Percentiles rank a stretch among this genome's conserved stretches.
These are phyloP conservation scores for Malurus cyaneus DNA, from an alignment of 2,113 vertebrate species.

Conservation along the genomic window DNA sequence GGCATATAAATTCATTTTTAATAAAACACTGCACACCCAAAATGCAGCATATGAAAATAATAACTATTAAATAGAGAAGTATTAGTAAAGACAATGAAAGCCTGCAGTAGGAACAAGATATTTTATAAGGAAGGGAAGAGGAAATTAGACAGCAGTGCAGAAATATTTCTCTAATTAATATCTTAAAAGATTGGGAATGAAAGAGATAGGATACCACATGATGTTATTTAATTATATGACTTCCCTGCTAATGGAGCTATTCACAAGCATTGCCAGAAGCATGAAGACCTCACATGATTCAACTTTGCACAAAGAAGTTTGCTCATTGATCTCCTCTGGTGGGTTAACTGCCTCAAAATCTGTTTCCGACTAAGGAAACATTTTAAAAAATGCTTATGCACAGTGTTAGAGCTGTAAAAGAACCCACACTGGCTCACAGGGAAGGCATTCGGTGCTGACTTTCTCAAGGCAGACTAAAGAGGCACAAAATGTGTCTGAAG, in stretches of 20 bases:
- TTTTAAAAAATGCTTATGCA: neutral
- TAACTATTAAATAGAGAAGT: neutral
- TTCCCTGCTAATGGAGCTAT: conserved; percentile 54
- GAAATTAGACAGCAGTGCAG: conserved; percentile 6
- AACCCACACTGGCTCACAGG: neutral
- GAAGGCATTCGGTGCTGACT: neutral
- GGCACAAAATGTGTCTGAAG: neutral
- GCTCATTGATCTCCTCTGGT: conserved; percentile 64
- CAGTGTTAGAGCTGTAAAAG: neutral
- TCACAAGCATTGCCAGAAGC: conserved; percentile 53
- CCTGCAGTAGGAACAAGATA: neutral
- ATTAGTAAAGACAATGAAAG: conserved; percentile 16
- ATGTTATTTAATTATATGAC: conserved; percentile 50
- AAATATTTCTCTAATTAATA: conserved; percentile 61
- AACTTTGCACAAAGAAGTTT: conserved; percentile 15
- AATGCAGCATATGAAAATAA: neutral
- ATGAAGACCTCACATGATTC: conserved; percentile 50
- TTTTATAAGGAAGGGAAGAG: conserved; percentile 15
- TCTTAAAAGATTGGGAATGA: conserved; percentile 41
- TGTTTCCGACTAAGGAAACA: conserved; percentile 30
- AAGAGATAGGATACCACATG: conserved; percentile 44
- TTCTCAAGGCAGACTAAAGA: neutral
- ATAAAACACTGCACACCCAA: neutral
- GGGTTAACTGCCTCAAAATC: conserved; percentile 49
- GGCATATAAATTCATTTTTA: neutral